Evolutionary conservation across 2,113 vertebrate genomes (phyloP).

Genomic region (Colinus virginianus): DNA sequence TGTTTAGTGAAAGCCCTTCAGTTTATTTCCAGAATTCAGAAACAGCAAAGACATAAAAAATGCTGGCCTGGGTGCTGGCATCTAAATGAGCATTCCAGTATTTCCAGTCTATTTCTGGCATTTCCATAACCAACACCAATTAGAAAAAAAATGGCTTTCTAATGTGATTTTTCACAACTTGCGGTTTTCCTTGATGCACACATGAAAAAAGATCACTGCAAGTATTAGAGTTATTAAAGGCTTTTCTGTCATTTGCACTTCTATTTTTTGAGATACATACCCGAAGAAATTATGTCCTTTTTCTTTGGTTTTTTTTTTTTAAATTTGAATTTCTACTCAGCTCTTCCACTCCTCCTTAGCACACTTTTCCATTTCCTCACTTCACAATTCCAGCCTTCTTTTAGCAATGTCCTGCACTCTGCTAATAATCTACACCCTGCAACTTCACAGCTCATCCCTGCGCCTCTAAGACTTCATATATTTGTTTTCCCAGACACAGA

Average conservation of each 20-base stretch:
- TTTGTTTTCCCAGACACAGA: neutral
- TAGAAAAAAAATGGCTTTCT: neutral
- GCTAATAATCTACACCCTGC: neutral
- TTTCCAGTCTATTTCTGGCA: constrained; percentile 28
- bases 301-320: neutral
- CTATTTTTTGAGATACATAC: neutral
- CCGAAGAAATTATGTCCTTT: neutral
- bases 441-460: neutral
- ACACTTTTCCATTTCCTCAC: neutral
- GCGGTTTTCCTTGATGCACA: neutral
- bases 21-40: neutral
- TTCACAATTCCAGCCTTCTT: neutral
- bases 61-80: neutral
- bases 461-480: neutral
- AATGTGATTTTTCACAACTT: neutral
- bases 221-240: neutral
- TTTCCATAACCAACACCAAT: neutral
- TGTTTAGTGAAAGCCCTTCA: neutral
- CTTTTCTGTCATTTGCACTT: neutral
- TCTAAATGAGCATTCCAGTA: constrained; percentile 6
- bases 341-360: neutral
- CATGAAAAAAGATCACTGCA: neutral
- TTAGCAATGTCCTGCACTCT: neutral
- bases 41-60: neutral
- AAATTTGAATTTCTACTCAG: neutral